A percentile compares a stretch with the other conserved stretches of the same genome.
These are phyloP conservation scores for Cavia aperea DNA, from an alignment of 2,113 vertebrate species.

Conservation along the genomic window DNA sequence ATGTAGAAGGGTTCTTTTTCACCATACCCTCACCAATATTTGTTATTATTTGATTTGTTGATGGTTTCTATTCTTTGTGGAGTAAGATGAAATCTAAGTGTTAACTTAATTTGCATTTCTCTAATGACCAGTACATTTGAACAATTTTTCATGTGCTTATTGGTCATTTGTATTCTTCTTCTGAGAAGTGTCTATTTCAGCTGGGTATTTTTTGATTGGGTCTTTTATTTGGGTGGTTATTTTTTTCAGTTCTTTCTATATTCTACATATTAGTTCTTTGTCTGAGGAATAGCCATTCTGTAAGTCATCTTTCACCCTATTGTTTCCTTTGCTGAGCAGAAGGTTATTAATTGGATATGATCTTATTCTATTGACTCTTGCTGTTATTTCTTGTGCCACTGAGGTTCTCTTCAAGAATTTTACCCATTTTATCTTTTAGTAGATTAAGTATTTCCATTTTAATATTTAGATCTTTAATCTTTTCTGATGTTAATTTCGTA, in stretches of 20 bases:
- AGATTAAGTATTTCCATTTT: background rate
- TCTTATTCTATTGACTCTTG: background rate
- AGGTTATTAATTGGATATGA: background rate
- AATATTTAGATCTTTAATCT: background rate
- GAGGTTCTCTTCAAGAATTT: background rate
- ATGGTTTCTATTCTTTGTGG: background rate
- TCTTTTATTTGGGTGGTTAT: background rate
- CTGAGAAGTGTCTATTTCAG: background rate
- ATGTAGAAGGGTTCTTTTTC: background rate
- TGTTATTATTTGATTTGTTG: background rate
- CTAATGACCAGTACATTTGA: background rate
- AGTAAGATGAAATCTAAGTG: background rate
- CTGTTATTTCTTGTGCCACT: background rate
- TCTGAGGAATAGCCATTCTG: background rate
- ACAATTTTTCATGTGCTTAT: background rate
- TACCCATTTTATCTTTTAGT: background rate
- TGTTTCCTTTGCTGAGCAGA: background rate
- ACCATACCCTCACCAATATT: background rate
- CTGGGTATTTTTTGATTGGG: background rate
- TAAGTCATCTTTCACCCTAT: background rate
- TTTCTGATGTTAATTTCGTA: background rate
- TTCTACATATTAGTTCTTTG: background rate
- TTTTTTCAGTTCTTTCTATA: background rate
- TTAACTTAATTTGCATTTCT: background rate
- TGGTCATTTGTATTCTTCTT: background rate